Evolutionary conservation across 2,113 vertebrate species (phyloP).

Genomic region (Scopus umbretta): DNA sequence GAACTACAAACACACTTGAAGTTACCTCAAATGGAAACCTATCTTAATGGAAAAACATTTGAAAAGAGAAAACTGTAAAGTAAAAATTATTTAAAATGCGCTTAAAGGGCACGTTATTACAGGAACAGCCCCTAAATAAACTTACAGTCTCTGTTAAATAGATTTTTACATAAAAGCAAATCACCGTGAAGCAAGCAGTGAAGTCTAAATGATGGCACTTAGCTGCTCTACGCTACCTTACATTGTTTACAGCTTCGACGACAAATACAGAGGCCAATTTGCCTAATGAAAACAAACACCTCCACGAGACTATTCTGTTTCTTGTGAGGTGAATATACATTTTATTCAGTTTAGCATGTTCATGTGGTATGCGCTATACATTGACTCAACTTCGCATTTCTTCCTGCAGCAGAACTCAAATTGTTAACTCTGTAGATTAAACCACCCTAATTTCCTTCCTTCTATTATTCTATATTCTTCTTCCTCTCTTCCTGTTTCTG

Average conservation of each 20-base stretch:
- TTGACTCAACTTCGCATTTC: not conserved
- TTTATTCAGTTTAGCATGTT: not conserved
- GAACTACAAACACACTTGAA: not conserved
- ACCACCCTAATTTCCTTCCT: slow-evolving; percentile 32
- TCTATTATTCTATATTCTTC: slow-evolving; percentile 13
- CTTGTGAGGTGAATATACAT: not conserved
- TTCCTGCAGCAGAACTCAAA: not conserved
- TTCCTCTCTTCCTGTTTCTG: slow-evolving; percentile 41
- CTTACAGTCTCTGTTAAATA: not conserved
- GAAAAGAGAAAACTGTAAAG: not conserved
- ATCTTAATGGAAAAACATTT: not conserved
- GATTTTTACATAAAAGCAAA: not conserved
- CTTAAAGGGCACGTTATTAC: not conserved
- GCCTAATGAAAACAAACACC: not conserved
- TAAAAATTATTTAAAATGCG: not conserved
- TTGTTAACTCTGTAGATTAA: slow-evolving; percentile 7
- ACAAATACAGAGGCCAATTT: not conserved
- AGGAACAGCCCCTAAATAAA: not conserved
- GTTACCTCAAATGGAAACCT: not conserved
- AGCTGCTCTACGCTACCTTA: not conserved
- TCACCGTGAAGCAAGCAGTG: not conserved
- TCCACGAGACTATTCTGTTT: not conserved
- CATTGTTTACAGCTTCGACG: not conserved
- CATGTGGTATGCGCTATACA: not conserved
- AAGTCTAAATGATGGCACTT: not conserved